These are phyloP conservation scores for Streblospio benedicti DNA, from an alignment of 1,140 invertebrate species.

Conservation along the genomic window DNA sequence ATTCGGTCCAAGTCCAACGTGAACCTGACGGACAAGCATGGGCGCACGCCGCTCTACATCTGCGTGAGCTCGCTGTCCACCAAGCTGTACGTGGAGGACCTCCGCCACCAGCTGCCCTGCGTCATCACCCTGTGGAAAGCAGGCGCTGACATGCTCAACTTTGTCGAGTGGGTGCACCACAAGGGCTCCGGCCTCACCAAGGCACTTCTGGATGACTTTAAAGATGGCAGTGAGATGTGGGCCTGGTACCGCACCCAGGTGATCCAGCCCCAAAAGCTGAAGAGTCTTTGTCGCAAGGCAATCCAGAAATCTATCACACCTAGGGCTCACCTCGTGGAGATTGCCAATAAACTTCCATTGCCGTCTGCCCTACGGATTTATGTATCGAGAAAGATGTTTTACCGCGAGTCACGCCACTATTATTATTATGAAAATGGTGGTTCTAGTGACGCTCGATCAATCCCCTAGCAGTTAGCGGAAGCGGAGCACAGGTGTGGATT, in stretches of 20 bases:
- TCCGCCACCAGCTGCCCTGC: constrained; percentile 40
- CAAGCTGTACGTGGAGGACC: constrained; percentile 43
- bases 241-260: constrained; percentile 39
- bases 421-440: too few relatives aligned
- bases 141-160: constrained; percentile 44
- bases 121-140: constrained; percentile 36
- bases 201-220: constrained; percentile 35
- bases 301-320: constrained; percentile 33
- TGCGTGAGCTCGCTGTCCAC: constrained; percentile 43
- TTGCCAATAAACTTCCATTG: constrained; percentile 11
- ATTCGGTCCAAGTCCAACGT: constrained; percentile 33
- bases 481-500: too few relatives aligned
- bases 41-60: constrained; percentile 43
- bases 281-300: constrained; percentile 40
- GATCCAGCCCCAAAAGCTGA: constrained; percentile 35
- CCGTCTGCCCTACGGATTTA: constrained; percentile 6
- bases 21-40: constrained; percentile 36
- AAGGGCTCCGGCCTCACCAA: constrained; percentile 43
- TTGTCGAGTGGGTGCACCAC: constrained; percentile 42
- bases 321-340: constrained; percentile 8
- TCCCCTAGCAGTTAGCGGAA: too few relatives aligned
- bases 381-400: constrained; percentile 18
- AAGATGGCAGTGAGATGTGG: constrained; percentile 27
- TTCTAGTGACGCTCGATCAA: too few relatives aligned
- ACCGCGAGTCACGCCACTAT: too few relatives aligned